A percentile compares a stretch with the other conserved stretches of the same genome.
Conservation (phyloP, 2,797 vertebrate species). For the Ciconia nigra region DNA sequence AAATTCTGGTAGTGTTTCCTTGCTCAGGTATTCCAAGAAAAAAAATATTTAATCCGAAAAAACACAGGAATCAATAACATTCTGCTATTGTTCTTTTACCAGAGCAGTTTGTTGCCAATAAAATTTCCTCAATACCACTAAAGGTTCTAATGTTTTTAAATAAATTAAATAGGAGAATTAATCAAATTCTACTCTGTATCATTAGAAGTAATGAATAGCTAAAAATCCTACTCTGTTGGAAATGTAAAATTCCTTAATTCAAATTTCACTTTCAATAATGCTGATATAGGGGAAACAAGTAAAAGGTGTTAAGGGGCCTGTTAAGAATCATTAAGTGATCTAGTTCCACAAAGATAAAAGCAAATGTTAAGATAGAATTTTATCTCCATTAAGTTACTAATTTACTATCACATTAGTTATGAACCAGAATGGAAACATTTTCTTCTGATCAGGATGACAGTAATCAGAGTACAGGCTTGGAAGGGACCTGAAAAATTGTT, state of each 20-base stretch:
- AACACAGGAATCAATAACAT: neutral
- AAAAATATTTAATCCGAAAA: neutral
- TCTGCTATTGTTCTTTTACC: neutral
- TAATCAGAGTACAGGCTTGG: neutral
- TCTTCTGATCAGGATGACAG: neutral
- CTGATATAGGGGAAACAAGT: neutral
- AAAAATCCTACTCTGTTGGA: slow-evolving; percentile 29
- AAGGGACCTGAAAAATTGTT: neutral
- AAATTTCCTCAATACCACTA: neutral
- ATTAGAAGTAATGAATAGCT: slow-evolving; percentile 58
- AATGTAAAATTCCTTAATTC: slow-evolving; percentile 29
- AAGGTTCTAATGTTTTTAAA: slow-evolving; percentile 35
- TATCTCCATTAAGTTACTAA: neutral
- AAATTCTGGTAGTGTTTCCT: neutral
- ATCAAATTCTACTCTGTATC: slow-evolving; percentile 48
- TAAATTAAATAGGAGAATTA: slow-evolving; percentile 62
- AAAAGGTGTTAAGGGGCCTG: neutral
- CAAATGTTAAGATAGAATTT: neutral
- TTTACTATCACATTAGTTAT: neutral
- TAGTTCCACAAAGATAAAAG: neutral
- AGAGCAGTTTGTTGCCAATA: slow-evolving; percentile 15
- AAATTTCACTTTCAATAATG: slow-evolving; percentile 29
- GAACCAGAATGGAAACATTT: neutral
- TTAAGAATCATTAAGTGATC: neutral
- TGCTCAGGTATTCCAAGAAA: neutral